Evolutionary conservation across 2,888 invertebrate species (phyloP).

Genomic region (Ceramica pisi): DNA sequence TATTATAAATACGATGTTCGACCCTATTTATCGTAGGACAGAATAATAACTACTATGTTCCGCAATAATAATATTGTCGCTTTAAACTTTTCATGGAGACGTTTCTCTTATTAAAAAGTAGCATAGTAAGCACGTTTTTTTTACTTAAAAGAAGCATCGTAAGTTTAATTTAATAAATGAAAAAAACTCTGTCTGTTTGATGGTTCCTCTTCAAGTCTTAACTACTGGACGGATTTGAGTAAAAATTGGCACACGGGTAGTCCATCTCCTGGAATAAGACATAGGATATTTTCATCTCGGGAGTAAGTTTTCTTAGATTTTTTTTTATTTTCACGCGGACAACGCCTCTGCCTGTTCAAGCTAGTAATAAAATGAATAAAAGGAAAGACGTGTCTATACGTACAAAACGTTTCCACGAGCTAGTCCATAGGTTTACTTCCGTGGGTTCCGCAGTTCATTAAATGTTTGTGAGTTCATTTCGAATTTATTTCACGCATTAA

Average conservation of each 20-base stretch:
- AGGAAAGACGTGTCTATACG: neutral
- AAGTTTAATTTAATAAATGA: too few relatives aligned
- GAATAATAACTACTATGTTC: conserved; percentile 20
- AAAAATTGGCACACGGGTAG: too few relatives aligned
- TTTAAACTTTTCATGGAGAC: conserved; percentile 17
- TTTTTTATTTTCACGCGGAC: too few relatives aligned
- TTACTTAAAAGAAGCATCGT: too few relatives aligned
- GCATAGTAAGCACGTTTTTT: too few relatives aligned
- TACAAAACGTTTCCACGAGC: conserved; percentile 12
- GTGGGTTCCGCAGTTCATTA: conserved; percentile 49
- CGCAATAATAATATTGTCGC: conserved; percentile 1
- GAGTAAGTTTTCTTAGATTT: too few relatives aligned
- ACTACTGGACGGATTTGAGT: too few relatives aligned
- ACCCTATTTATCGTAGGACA: conserved; percentile 36
- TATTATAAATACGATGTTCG: conserved; percentile 46
- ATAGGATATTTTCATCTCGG: too few relatives aligned
- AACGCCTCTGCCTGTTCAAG: too few relatives aligned
- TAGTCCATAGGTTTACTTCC: neutral
- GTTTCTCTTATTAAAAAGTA: neutral
- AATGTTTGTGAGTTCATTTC: conserved; percentile 55
- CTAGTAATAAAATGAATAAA: conserved; percentile 7
- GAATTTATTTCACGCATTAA: conserved; percentile 59
- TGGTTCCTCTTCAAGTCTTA: too few relatives aligned
- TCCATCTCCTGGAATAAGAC: too few relatives aligned
- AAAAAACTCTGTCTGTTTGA: too few relatives aligned